phyloP scores from a whole-genome alignment of 2,888 invertebrate genomes.

The Torymus tubicola region DNA sequence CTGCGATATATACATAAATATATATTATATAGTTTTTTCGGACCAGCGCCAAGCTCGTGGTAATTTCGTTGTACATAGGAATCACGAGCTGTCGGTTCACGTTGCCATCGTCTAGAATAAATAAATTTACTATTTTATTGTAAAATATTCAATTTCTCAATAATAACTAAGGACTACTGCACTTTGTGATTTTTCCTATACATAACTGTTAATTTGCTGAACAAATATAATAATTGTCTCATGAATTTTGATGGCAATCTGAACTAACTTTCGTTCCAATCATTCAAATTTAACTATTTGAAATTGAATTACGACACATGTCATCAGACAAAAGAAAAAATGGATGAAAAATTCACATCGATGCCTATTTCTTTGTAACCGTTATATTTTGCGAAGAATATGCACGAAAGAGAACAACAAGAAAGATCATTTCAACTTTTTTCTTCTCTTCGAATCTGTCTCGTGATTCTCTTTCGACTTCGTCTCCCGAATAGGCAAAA shows the following conservation, averaged over 20 bases:
- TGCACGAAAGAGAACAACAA: not conserved
- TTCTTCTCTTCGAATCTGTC: not conserved
- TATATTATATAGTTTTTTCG: slow-evolving; percentile 17
- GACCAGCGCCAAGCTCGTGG: slow-evolving; percentile 15
- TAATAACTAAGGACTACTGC: not conserved
- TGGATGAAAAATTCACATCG: not conserved
- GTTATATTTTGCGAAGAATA: not conserved
- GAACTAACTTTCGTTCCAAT: too few relatives aligned
- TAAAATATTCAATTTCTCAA: not conserved
- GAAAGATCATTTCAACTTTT: slow-evolving; percentile 1
- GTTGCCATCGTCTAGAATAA: not conserved
- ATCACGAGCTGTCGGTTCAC: not conserved
- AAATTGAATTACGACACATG: too few relatives aligned
- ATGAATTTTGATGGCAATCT: too few relatives aligned
- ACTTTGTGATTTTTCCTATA: too few relatives aligned
- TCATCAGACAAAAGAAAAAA: not conserved
- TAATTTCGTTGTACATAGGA: slow-evolving; percentile 46
- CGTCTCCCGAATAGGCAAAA: not conserved
- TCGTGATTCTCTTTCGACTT: not conserved
- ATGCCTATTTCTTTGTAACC: slow-evolving; percentile 26
- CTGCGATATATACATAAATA: not conserved
- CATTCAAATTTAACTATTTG: too few relatives aligned
- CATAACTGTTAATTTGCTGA: too few relatives aligned
- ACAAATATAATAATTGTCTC: too few relatives aligned
- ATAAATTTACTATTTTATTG: too few relatives aligned